Conservation (phyloP, 2,113 vertebrate genomes). For the Tichodroma muraria region DNA sequence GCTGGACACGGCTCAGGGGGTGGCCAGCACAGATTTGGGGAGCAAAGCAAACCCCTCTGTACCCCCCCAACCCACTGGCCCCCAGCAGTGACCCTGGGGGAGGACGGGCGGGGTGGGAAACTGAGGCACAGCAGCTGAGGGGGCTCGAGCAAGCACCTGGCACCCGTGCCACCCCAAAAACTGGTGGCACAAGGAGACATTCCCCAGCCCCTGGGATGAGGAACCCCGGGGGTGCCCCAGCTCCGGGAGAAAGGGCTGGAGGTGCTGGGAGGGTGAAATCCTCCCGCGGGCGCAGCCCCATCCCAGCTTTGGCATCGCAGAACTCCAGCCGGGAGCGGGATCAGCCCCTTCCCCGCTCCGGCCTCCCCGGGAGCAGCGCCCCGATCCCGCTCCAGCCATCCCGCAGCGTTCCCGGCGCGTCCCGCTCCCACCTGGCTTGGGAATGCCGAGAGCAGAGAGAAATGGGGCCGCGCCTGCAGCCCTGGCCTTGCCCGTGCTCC, state of each 20-base stretch:
- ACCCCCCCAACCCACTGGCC: accelerated
- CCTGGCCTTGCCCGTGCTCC: not conserved
- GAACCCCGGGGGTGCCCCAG: not conserved
- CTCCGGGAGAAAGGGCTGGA: not conserved
- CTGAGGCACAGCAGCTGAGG: not conserved
- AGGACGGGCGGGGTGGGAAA: accelerated
- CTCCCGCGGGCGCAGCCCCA: not conserved
- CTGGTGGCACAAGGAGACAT: accelerated
- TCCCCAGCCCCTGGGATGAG: not conserved
- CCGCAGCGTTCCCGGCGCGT: not conserved
- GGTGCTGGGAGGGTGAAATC: not conserved
- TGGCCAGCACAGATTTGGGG: accelerated
- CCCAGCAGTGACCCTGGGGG: not conserved
- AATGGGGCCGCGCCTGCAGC: not conserved
- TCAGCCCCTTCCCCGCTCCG: not conserved
- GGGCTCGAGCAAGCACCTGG: not conserved
- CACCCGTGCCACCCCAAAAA: not conserved
- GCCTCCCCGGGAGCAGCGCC: not conserved
- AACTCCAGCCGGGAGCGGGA: not conserved
- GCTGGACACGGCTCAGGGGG: accelerated
- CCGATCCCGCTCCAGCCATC: not conserved
- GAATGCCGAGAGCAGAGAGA: not conserved
- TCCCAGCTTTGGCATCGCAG: not conserved
- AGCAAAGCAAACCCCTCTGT: not conserved
- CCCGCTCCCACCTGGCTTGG: not conserved